Base-by-base conservation (phyloP, 2,888 invertebrate genomes). In the Rapana venosa region DNA sequence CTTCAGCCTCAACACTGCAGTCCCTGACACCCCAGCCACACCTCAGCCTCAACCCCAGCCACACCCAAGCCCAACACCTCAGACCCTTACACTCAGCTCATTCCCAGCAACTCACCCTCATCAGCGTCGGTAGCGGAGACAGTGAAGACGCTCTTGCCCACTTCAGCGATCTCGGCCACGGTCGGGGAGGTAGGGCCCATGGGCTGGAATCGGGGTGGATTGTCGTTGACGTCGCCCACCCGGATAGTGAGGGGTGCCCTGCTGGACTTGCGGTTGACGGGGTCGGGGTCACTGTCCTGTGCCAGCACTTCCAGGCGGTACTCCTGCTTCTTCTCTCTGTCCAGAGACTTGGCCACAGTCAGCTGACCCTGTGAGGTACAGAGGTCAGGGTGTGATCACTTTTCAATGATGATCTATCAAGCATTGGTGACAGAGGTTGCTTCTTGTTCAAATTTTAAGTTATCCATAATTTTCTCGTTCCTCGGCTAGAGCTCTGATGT, bases 221-320 rank as follows among this genome's bases (percentile, higher is more conserved):
- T 98, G 95, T 99, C 98, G 95, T 99, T 99, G 30, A 98, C 98
- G 95, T 99, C 98, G 0, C 98, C 96, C 56, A 98, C 96, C 0
- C 98, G 97, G 0, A 98, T 98, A 22, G 92, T 93, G 26, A 94
- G 93, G 13, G 93, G 90, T 26, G 93, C 93, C 36, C 94, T 93
- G 88, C 97, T 97, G 35, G 93, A 91, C 77, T 93, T 90, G 84
- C 93, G 93, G 85, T 94, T 92, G 47, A 92, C 92, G 11, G 88
- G 83, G 17, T 92, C 92, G 70, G 96, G 96, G 0, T 98, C 98
- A 30, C 97, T 97, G 94, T 98, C 98, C 74, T 97, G 97, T 0
- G 98, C 98, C 92, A 97, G 97, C 0, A 98, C 97, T 93, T 97
- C 97, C 36, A 98, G 96, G 6, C 97, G 97, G 66, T 98, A 97